Base-by-base conservation (phyloP, 2,888 invertebrate species). In the Brachyopa scutellaris region DNA sequence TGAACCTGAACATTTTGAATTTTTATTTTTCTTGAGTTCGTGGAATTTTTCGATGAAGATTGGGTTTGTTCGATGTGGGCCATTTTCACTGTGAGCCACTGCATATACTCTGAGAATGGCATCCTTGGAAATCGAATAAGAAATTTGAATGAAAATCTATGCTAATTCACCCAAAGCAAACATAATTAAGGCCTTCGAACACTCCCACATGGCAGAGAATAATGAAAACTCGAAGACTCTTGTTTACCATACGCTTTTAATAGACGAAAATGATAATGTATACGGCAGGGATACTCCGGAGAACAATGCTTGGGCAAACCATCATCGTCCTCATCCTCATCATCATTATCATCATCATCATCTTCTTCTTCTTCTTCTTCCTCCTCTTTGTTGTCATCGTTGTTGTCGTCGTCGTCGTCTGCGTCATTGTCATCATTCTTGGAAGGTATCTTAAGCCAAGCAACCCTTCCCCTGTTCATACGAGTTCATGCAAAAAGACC, bases 221-320 rank as follows among this genome's bases (percentile, higher is more conserved):
- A 67, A 74, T 67, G 40, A 67, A 45, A 69, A 59, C 42, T 36
- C 51, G 13, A 51, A 67, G 51, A 59, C 33, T 36, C 17, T 51
- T 76, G 69, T 76, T 76, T 76, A 42, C 59, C 76, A 67, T 69
- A 76, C 76, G 76, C 67, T 69, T 76, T 76, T 76, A 76, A 76
- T 76, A 76, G 76, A 76, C 59, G 69, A 59, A 76, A 76, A 74
- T 67, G 69, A 45, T 69, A 76, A 76, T 76, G 69, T 69, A 42
- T 69, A 42, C 13, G 33, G 29, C 19, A 62, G 31, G 66, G 66
- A 57, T 66, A 74, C 31, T 57, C 57, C 38, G 31, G 47, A 55
- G 74, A 74, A 67, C 67, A 76, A 76, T 67, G 51, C 59, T 67
- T 76, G 67, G 51, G 4, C 49, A 76, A 76, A 59, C 67, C 74